Conservation (phyloP, 2,888 invertebrate genomes). For the Pachycephus smyrnensis region DNA sequence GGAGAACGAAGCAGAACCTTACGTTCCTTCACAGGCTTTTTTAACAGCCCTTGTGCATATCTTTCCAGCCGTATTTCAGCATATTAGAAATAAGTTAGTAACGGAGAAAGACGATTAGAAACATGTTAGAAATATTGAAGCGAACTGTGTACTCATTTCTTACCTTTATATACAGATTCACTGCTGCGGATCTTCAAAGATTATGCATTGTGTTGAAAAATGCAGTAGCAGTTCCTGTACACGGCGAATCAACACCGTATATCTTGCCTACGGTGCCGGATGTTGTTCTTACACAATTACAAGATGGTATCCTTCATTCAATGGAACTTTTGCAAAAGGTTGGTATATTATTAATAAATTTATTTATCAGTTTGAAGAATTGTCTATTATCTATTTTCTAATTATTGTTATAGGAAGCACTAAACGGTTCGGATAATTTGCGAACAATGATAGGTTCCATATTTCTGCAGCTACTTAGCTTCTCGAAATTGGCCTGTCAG, state of each 20-base stretch:
- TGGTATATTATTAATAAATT: conserved; percentile 13
- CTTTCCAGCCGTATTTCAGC: conserved; percentile 94
- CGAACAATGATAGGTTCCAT: conserved; percentile 77
- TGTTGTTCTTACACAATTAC: conserved; percentile 83
- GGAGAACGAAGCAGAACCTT: conserved; percentile 72
- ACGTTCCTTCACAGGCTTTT: conserved; percentile 93
- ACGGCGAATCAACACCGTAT: conserved; percentile 83
- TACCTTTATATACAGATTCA: conserved; percentile 69
- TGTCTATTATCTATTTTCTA: conserved; percentile 13
- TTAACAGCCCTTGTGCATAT: conserved; percentile 95
- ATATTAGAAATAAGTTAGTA: conserved; percentile 80
- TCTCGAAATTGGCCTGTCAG: conserved; percentile 79
- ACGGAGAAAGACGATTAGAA: conserved; percentile 38
- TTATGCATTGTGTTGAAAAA: conserved; percentile 83
- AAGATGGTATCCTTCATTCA: conserved; percentile 87
- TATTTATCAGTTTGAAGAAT: conserved; percentile 8
- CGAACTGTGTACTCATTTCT: conserved; percentile 45
- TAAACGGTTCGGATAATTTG: conserved; percentile 71
- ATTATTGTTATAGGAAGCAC: conserved; percentile 69
- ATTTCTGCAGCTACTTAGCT: conserved; percentile 75
- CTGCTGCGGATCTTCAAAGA: conserved; percentile 80
- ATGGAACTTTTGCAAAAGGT: conserved; percentile 90
- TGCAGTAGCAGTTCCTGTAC: conserved; percentile 83
- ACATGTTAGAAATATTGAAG: conserved; percentile 69
- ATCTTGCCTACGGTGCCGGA: conserved; percentile 85